phyloP scores from a whole-genome alignment of 2,888 invertebrate genomes.

The Oxyteleia sp. region DNA sequence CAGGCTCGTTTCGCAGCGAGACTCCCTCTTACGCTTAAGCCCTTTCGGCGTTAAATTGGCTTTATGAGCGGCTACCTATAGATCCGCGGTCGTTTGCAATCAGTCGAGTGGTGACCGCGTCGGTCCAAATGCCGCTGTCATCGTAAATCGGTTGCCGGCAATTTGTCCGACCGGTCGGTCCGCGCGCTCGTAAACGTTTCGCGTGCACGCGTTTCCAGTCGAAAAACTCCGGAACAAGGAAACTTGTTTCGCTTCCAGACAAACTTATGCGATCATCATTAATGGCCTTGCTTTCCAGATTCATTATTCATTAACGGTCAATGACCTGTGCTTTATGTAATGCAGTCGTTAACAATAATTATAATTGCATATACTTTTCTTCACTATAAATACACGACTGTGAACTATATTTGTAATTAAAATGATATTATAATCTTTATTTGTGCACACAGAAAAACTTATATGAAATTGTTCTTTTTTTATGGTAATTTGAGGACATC shows the following conservation, averaged over 20 bases:
- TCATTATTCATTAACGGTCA: too few species aligned
- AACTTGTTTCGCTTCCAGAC: constrained; percentile 35
- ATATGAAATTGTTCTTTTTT: too few species aligned
- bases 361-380: too few species aligned
- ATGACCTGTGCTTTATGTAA: too few species aligned
- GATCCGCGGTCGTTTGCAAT: constrained; percentile 65
- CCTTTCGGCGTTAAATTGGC: constrained; percentile 61
- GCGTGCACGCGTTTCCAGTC: constrained; percentile 41
- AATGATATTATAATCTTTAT: too few species aligned
- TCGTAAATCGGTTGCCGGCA: constrained; percentile 68
- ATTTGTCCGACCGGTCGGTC: constrained; percentile 61
- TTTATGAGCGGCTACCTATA: constrained; percentile 61
- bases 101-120: constrained; percentile 67
- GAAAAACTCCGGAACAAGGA: constrained; percentile 31
- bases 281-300: too few species aligned
- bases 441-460: too few species aligned
- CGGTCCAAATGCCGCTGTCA: constrained; percentile 60
- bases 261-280: too few species aligned
- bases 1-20: constrained; percentile 34
- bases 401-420: too few species aligned
- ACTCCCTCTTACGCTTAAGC: constrained; percentile 53
- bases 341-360: too few species aligned
- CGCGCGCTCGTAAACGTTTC: constrained; percentile 47
- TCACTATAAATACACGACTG: too few species aligned
- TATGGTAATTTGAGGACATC: too few species aligned